These are phyloP conservation scores for Menura novaehollandiae DNA, from an alignment of 2,113 vertebrate species.

Conservation along the genomic window DNA sequence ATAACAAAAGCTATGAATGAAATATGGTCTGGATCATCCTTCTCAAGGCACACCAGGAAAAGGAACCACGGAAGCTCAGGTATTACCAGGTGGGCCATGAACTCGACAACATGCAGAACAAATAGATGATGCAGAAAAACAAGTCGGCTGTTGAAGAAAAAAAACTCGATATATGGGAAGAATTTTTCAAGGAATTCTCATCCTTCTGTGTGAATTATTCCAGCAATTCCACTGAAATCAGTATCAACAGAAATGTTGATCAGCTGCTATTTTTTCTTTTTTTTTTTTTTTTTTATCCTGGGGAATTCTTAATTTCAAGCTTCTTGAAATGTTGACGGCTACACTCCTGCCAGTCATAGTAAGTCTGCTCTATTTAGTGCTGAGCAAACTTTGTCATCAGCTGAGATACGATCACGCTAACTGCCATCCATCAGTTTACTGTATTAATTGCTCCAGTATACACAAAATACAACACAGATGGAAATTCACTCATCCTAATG, in stretches of 20 bases:
- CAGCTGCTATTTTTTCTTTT: background rate
- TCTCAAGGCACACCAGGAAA: background rate
- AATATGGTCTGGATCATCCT: background rate
- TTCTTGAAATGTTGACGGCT: conserved; percentile 12
- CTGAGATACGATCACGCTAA: conserved; percentile 22
- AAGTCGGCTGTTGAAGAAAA: background rate
- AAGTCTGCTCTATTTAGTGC: conserved; percentile 30
- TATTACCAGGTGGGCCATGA: background rate
- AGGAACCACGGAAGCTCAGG: background rate
- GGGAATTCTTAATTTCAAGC: conserved; percentile 30
- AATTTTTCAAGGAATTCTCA: conserved; percentile 4
- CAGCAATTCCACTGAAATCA: background rate
- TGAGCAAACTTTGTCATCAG: conserved; percentile 55
- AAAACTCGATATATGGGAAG: background rate
- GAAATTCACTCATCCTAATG: conserved; percentile 45
- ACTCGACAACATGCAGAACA: conserved; percentile 9
- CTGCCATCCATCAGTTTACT: conserved; percentile 44
- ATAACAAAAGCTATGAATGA: background rate
- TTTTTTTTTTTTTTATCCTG: background rate
- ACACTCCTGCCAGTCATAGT: background rate
- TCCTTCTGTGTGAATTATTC: background rate
- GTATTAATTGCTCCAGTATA: conserved; percentile 22
- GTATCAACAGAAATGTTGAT: background rate
- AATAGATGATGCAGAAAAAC: background rate
- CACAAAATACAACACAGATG: conserved; percentile 46